A percentile compares a stretch with the other conserved stretches of the same genome.
Conservation (phyloP, 1,140 invertebrate genomes). For the Drosophila grimshawi region DNA sequence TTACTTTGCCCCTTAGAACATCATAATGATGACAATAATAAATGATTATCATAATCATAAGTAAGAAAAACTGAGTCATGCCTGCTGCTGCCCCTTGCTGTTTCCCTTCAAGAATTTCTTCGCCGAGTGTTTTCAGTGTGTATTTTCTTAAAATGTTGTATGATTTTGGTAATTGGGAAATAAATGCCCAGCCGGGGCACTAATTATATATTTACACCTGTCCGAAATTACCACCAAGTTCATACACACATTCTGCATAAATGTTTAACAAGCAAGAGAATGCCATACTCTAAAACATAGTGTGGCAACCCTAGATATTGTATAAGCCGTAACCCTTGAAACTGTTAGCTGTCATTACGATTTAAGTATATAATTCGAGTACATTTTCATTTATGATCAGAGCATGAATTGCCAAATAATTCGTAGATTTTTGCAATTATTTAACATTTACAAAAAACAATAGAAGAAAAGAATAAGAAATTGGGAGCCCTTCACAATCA, state of each 20-base stretch:
- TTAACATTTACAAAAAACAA: no score
- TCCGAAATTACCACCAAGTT: not conserved
- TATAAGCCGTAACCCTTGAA: not conserved
- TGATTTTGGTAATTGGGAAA: constrained; percentile 35
- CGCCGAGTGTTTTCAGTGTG: not conserved
- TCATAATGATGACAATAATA: not conserved
- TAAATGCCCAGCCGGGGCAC: constrained; percentile 30
- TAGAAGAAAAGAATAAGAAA: no score
- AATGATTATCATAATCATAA: not conserved
- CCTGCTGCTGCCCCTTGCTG: not conserved
- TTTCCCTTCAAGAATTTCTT: not conserved
- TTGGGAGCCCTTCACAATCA: not conserved
- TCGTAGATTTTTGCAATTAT: no score
- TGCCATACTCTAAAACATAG: not conserved
- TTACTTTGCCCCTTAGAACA: constrained; percentile 4
- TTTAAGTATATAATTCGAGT: not conserved
- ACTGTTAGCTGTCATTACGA: not conserved
- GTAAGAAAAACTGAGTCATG: constrained; percentile 19
- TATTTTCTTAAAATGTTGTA: constrained; percentile 4
- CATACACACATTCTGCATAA: not conserved
- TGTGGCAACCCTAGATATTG: not conserved
- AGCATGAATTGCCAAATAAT: not conserved
- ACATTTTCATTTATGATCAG: not conserved
- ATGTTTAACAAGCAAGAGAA: no score
- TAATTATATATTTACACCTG: constrained; percentile 22